Base-by-base conservation (phyloP, 64 coral and sea anemone genomes). In the Montipora capricornis region DNA sequence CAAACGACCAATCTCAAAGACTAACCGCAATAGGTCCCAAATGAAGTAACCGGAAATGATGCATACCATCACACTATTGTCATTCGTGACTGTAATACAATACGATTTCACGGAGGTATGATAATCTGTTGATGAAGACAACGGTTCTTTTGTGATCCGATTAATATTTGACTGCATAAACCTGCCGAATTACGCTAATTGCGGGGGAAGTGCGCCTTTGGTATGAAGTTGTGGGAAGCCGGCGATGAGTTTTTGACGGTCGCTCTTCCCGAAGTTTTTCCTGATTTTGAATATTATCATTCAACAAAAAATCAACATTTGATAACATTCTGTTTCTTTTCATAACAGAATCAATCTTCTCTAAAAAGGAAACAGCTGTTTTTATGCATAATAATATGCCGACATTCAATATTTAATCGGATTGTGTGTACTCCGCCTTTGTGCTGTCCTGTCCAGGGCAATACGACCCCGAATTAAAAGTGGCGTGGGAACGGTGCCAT, bases 61-160 rank as follows among this genome's bases (percentile, higher is more conserved):
- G 1, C 10, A 76, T 76, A 2, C 44, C 29, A 12, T 47, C 29
- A 47, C 61, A 64, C 4, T 11, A 3, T 6, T 76, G 44, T 76
- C 74, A 78, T 50, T 15, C 47, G 76, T 78, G 76, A 78, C 76
- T 51, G 76, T 78, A 78, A 78, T 29, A 19, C 76, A 78, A 78
- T 78, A 8, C 74, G 11, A 64, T 14, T 15, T 16, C 14, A 64
- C 8, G 13, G 13, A 12, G 3, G 8, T 64, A 64, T 14, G 4
- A 15, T 64, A 64, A 15, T 11, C 61, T 64, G 61, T 15, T 16
- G 61, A 64, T 16, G 4, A 64, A 64, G 15, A 15, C 61, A 64
- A 19, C 61, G 61, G 0, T 37, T 64, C 61, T 64, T 64, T 19
- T 64, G 9, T 15, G 61, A 64, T 64, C 61, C 9, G 14, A 64